Percentiles rank a stretch among this genome's conserved stretches.
Evolutionary conservation across 35 echinoderm and acorn worm species (phyloP).

Genomic region (Anneissia japonica): DNA sequence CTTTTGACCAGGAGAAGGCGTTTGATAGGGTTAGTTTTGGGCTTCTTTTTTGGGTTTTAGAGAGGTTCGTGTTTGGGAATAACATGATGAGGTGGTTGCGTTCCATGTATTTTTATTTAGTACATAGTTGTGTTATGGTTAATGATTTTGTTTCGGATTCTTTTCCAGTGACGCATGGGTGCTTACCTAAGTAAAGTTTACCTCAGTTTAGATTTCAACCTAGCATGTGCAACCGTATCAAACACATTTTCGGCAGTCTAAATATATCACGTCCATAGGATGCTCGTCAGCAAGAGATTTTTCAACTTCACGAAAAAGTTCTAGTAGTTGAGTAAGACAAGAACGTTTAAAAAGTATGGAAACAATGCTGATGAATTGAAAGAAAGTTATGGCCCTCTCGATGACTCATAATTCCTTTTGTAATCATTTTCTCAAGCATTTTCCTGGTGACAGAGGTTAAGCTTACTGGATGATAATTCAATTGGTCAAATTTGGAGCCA

Average conservation of each 20-base stretch:
- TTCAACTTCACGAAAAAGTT: not conserved
- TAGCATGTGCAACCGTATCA: not conserved
- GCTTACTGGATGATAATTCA: slow-evolving; percentile 46
- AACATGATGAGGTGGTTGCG: slow-evolving; percentile 37
- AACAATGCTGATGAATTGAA: slow-evolving; percentile 28
- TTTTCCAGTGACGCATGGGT: slow-evolving; percentile 5
- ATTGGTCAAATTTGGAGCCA: not conserved
- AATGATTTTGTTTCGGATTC: slow-evolving; percentile 23
- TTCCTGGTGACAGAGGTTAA: slow-evolving; percentile 33
- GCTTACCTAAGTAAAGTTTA: not conserved
- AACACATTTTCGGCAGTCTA: not conserved
- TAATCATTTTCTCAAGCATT: slow-evolving; percentile 29
- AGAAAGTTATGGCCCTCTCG: slow-evolving; percentile 6
- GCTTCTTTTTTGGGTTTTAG: slow-evolving; percentile 17
- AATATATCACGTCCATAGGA: slow-evolving; percentile 7
- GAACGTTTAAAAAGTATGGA: slow-evolving; percentile 4
- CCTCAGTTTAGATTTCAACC: not conserved
- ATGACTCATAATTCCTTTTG: slow-evolving; percentile 22
- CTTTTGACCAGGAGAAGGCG: slow-evolving; percentile 38
- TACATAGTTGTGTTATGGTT: not conserved
- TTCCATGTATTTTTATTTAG: slow-evolving; percentile 18
- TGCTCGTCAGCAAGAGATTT: not conserved
- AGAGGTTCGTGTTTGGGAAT: not conserved
- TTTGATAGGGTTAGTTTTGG: slow-evolving; percentile 32
- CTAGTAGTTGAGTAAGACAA: slow-evolving; percentile 29